phyloP scores from a whole-genome alignment of 2,797 vertebrate species.

The Schizopygopsis pylzovi region DNA sequence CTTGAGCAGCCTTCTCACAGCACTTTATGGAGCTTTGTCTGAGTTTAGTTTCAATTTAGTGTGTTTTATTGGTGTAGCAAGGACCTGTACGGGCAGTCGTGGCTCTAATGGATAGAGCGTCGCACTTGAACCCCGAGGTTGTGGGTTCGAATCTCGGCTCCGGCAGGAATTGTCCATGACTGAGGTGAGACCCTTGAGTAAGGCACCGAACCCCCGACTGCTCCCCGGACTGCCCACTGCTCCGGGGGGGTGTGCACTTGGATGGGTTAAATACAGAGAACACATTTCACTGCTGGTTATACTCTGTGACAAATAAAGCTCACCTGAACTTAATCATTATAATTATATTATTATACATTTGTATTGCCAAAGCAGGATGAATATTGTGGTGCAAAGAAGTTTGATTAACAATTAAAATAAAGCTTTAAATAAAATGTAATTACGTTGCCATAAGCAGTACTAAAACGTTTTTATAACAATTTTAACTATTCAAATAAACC shows the following conservation, averaged over 20 bases:
- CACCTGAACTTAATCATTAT: no score
- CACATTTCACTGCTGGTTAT: no score
- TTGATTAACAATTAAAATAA: not conserved
- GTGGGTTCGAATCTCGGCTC: no score
- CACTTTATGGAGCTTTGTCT: not conserved
- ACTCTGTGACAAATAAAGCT: no score
- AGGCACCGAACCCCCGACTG: no score
- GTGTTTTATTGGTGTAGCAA: not conserved
- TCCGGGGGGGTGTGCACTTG: no score
- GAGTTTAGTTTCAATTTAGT: not conserved
- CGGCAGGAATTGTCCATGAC: no score
- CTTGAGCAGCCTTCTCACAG: slow-evolving; percentile 21
- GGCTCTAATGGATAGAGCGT: no score
- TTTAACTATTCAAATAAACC: not conserved
- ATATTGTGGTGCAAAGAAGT: not conserved
- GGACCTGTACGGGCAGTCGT: not conserved
- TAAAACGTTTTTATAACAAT: not conserved
- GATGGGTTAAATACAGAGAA: no score
- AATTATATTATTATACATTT: not conserved
- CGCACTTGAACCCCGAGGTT: no score
- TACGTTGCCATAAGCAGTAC: not conserved
- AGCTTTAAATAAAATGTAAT: not conserved
- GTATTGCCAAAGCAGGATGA: not conserved
- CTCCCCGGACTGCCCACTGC: no score
- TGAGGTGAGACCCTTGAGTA: no score